Evolutionary conservation across 2,113 vertebrate species (phyloP).

Genomic region (Perognathus longimembris): DNA sequence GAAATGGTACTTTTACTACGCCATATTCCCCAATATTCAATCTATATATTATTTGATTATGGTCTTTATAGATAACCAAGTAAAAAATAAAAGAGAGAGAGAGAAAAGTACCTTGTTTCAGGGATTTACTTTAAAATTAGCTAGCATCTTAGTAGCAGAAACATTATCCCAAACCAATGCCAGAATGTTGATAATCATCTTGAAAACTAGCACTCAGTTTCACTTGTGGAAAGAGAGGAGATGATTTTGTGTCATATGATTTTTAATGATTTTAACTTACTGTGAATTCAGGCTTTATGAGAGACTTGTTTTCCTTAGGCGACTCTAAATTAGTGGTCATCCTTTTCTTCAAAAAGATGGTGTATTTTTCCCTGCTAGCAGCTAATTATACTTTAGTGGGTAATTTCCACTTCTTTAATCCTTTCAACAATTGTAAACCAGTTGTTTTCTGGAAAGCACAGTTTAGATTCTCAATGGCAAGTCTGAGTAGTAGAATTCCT

Average conservation of each 20-base stretch:
- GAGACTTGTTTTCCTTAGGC: constrained; percentile 44
- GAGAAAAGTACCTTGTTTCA: neutral
- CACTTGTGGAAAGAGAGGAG: neutral
- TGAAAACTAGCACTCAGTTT: neutral
- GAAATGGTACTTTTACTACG: constrained; percentile 54
- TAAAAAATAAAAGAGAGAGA: neutral
- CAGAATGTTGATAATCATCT: constrained; percentile 26
- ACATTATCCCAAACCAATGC: constrained; percentile 44
- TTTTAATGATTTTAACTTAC: constrained; percentile 37
- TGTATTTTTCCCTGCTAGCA: neutral
- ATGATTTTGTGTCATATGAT: neutral
- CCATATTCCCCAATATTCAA: constrained; percentile 49
- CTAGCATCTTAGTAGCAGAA: constrained; percentile 23
- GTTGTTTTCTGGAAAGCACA: constrained; percentile 56
- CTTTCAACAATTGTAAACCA: constrained; percentile 34
- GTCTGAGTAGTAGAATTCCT: constrained; percentile 63
- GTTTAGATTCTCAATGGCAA: constrained; percentile 44
- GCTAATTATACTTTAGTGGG: neutral
- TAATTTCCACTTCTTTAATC: constrained; percentile 21
- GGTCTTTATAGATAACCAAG: constrained; percentile 6
- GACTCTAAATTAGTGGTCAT: constrained; percentile 22
- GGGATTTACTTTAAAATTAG: constrained; percentile 25
- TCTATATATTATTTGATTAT: constrained; percentile 22
- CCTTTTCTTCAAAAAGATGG: constrained; percentile 10
- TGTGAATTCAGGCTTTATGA: constrained; percentile 16